phyloP scores from a whole-genome alignment of 2,888 invertebrate genomes.

The Tiphia femorata region DNA sequence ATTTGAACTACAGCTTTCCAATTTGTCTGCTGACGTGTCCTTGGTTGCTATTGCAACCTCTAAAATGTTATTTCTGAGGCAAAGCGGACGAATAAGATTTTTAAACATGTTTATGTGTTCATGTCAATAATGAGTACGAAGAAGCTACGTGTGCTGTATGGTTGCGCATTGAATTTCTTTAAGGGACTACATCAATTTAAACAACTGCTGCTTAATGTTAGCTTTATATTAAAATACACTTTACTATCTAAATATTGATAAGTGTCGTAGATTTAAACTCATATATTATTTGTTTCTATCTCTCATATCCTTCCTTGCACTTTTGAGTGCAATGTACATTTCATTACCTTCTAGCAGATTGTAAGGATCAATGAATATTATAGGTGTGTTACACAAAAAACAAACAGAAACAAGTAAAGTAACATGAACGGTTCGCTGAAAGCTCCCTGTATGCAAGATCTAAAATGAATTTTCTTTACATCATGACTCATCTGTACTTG shows the following conservation, averaged over 20 bases:
- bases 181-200: too few species aligned
- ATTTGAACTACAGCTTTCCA: too few species aligned
- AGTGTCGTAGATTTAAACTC: too few species aligned
- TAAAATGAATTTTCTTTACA: slow-evolving; percentile 4
- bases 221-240: slow-evolving; percentile 20
- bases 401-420: too few species aligned
- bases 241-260: slow-evolving; percentile 16
- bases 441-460: too few species aligned
- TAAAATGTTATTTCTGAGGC: slow-evolving; percentile 12
- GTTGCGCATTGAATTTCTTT: slow-evolving; percentile 19
- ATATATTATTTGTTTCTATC: too few species aligned
- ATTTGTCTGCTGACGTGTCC: too few species aligned
- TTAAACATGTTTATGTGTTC: slow-evolving; percentile 31
- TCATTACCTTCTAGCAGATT: too few species aligned
- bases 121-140: slow-evolving; percentile 7
- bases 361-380: slow-evolving; percentile 10
- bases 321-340: too few species aligned
- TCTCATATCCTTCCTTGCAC: too few species aligned
- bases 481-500: slow-evolving; percentile 11
- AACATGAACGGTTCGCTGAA: too few species aligned
- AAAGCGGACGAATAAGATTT: slow-evolving; percentile 25
- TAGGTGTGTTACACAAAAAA: not conserved
- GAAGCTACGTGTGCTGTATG: slow-evolving; percentile 20
- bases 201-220: slow-evolving; percentile 7
- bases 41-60: slow-evolving; percentile 5